Evolutionary conservation across 2,113 vertebrate genomes (phyloP).

Genomic region (Eubucco bourcierii): DNA sequence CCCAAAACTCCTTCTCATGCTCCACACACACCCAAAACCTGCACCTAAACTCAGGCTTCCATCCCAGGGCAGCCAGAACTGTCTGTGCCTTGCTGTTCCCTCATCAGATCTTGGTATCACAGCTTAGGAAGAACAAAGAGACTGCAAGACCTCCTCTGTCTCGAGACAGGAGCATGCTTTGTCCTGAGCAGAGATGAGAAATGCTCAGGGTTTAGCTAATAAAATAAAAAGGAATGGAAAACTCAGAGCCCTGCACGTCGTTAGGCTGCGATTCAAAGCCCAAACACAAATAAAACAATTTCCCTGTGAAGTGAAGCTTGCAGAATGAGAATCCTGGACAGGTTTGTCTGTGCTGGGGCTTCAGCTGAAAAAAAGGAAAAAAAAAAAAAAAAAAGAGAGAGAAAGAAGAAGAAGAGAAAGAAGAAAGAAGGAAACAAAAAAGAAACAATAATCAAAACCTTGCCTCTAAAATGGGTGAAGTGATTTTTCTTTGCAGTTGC

Average conservation of each 20-base stretch:
- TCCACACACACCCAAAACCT: neutral
- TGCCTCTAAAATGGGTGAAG: neutral
- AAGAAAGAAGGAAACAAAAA: no score
- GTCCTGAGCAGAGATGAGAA: neutral
- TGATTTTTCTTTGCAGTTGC: neutral
- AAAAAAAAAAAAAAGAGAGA: neutral
- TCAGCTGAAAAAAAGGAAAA: neutral
- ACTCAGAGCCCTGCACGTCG: neutral
- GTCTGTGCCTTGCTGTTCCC: accelerated
- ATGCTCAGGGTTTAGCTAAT: neutral
- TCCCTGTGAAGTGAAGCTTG: conserved; percentile 10
- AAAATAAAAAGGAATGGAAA: neutral
- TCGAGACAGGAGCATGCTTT: neutral
- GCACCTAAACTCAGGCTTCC: accelerated
- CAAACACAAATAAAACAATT: conserved; percentile 31
- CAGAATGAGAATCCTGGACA: neutral
- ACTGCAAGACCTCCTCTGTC: neutral
- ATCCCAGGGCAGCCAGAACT: neutral
- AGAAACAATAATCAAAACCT: neutral
- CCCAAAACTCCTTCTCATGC: neutral
- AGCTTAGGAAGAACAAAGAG: neutral
- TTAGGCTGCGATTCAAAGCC: conserved; percentile 6
- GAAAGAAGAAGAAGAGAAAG: no score
- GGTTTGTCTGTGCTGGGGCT: neutral
- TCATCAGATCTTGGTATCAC: neutral